Conservation (phyloP, 2,113 vertebrate species). For the Silurus meridionalis region DNA sequence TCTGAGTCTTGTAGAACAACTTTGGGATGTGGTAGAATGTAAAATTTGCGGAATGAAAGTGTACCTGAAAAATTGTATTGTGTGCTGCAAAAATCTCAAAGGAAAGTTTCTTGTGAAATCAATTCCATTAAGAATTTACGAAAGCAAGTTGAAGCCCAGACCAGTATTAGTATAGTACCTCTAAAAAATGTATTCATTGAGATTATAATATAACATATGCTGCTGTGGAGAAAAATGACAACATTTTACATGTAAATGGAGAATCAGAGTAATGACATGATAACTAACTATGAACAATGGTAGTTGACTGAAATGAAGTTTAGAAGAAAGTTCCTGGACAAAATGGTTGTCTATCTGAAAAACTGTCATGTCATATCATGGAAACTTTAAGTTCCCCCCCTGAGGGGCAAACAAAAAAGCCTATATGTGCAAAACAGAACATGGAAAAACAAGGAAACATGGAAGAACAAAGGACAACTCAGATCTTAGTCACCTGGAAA, state of each 20-base stretch:
- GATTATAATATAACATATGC: too few relatives aligned
- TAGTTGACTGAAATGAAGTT: neutral
- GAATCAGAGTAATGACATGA: neutral
- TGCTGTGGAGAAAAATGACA: neutral
- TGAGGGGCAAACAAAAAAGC: neutral
- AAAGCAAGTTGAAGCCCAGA: neutral
- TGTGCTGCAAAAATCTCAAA: neutral
- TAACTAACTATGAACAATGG: neutral
- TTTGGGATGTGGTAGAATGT: neutral
- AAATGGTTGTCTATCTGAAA: too few relatives aligned
- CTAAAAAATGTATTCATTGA: too few relatives aligned
- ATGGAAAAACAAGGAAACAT: neutral
- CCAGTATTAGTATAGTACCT: neutral
- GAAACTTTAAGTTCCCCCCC: neutral
- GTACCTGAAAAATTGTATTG: neutral
- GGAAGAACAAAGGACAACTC: neutral
- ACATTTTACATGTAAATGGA: neutral
- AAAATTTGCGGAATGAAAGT: neutral
- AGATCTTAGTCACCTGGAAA: neutral
- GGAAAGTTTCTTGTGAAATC: neutral
- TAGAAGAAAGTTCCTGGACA: neutral
- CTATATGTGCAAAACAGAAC: too few relatives aligned
- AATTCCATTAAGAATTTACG: neutral
- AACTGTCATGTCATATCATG: neutral
- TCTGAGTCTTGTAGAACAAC: neutral